Evolutionary conservation across 2,113 vertebrate genomes (phyloP).

Genomic region (Promerops cafer): DNA sequence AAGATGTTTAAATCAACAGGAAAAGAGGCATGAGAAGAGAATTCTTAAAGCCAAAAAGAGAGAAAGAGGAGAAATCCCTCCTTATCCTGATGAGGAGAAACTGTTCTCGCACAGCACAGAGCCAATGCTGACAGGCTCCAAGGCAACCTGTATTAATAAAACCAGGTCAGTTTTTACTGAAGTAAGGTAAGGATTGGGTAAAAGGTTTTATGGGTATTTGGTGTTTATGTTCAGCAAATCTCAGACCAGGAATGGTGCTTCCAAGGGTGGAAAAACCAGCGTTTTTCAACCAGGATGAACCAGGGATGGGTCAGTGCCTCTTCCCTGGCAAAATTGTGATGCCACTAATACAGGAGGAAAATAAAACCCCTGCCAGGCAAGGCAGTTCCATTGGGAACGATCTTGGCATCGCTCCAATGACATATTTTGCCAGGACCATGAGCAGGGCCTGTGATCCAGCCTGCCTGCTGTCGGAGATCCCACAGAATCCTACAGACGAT

Average conservation of each 20-base stretch:
- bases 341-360: neutral
- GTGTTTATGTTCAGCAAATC: neutral
- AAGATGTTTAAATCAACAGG: neutral
- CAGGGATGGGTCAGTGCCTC: neutral
- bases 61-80: neutral
- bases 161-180: neutral
- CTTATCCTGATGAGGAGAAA: neutral
- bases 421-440: accelerated
- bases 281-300: neutral
- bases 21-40: neutral
- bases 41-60: neutral
- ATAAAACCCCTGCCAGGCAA: neutral
- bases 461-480: neutral
- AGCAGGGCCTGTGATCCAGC: neutral
- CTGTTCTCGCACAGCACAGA: accelerated
- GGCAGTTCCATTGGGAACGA: accelerated
- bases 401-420: accelerated
- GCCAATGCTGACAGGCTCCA: neutral
- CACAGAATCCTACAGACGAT: accelerated
- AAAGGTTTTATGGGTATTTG: neutral
- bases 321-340: neutral
- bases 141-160: neutral
- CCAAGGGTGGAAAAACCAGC: neutral
- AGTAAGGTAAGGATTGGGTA: neutral
- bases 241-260: neutral